Evolutionary conservation across 2,888 invertebrate genomes (phyloP).

Genomic region (Nomada lathburiana): DNA sequence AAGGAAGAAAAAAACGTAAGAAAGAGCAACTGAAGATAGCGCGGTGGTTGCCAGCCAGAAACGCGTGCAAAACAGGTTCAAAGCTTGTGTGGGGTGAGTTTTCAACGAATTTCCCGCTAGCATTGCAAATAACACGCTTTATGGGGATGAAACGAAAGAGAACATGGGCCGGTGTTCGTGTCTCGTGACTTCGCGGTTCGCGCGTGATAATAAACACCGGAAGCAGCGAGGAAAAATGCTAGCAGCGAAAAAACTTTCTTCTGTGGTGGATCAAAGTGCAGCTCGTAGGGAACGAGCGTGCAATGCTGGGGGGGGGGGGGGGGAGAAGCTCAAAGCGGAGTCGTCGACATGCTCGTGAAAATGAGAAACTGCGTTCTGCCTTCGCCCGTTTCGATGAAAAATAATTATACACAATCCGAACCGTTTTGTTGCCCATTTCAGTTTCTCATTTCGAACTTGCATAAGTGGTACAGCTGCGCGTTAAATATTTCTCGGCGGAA

Average conservation of each 20-base stretch:
- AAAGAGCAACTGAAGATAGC: slow-evolving; percentile 11
- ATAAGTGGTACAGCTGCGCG: not conserved
- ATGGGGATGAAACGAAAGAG: slow-evolving; percentile 26
- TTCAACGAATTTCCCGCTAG: slow-evolving; percentile 44
- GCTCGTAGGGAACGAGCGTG: slow-evolving; percentile 26
- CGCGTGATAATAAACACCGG: slow-evolving; percentile 58
- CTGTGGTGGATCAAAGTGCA: slow-evolving; percentile 54
- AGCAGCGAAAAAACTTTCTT: slow-evolving; percentile 51
- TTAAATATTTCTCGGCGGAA: not conserved
- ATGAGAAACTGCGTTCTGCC: slow-evolving; percentile 22
- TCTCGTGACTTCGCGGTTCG: slow-evolving; percentile 37
- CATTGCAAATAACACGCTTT: slow-evolving; percentile 37
- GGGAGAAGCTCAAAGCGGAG: slow-evolving; percentile 37
- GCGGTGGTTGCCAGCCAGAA: slow-evolving; percentile 13
- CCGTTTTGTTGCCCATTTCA: not conserved
- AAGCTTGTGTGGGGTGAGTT: slow-evolving; percentile 13
- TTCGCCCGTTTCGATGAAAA: slow-evolving; percentile 18
- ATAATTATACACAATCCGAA: slow-evolving; percentile 30
- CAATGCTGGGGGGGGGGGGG: slow-evolving; percentile 16
- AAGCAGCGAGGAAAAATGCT: slow-evolving; percentile 46
- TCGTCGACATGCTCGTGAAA: slow-evolving; percentile 26
- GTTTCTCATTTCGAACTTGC: not conserved
- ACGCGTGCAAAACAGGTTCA: slow-evolving; percentile 2
- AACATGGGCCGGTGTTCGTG: slow-evolving; percentile 10
- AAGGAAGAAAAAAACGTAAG: not conserved